phyloP scores from a whole-genome alignment of 2,797 vertebrate species.

The Nannoperca australis region DNA sequence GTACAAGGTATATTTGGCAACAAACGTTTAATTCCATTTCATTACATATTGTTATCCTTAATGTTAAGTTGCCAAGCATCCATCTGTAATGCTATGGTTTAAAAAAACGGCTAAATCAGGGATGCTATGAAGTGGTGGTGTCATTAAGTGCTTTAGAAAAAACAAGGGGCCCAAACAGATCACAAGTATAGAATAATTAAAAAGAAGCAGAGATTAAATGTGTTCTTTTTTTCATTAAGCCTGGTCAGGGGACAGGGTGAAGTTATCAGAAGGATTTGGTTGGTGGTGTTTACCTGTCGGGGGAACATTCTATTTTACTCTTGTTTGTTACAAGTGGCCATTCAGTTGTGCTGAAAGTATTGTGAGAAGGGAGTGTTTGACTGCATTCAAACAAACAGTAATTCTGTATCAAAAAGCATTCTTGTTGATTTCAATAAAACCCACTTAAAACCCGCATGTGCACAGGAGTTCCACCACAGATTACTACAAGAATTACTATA shows the following conservation, averaged over 20 bases:
- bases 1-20: conserved; percentile 91
- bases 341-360: not conserved
- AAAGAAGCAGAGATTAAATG: not conserved
- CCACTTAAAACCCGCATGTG: not conserved
- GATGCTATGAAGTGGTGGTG: conserved; percentile 6
- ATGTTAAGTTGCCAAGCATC: conserved; percentile 34
- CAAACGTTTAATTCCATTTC: conserved; percentile 88
- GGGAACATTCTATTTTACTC: not conserved
- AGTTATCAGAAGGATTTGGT: not conserved
- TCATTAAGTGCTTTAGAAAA: conserved; percentile 19
- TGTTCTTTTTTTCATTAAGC: not conserved
- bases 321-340: not conserved
- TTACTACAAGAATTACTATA: not conserved
- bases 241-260: not conserved
- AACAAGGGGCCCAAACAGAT: not conserved
- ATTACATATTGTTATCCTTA: conserved; percentile 31
- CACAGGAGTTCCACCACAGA: not conserved
- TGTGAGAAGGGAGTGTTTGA: not conserved
- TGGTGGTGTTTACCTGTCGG: not conserved
- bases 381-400: not conserved
- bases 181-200: not conserved
- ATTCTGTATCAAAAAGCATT: not conserved
- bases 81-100: conserved; percentile 4
- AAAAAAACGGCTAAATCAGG: conserved; percentile 10
- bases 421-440: not conserved